Percentiles rank a stretch among this genome's conserved stretches.
phyloP scores from a whole-genome alignment of 2,888 invertebrate genomes.

The Gari tellinella region DNA sequence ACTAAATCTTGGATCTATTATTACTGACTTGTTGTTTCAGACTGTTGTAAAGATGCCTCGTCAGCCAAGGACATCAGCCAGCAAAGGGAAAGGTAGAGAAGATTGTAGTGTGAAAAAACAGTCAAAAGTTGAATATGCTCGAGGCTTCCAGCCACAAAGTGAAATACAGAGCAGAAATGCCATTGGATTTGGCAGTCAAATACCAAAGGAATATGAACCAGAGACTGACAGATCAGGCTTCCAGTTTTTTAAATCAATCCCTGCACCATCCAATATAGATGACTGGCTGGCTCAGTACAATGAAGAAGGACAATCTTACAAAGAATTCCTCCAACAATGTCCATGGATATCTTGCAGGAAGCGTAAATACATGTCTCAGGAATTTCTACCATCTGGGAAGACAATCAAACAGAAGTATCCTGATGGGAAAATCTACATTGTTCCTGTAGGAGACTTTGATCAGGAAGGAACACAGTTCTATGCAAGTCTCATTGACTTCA shows the following conservation, averaged over 20 bases:
- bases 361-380: constrained; percentile 70
- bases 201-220: constrained; percentile 55
- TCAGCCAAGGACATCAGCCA: constrained; percentile 47
- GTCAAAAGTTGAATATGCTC: constrained; percentile 69
- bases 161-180: constrained; percentile 60
- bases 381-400: constrained; percentile 68
- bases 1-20: too few relatives aligned
- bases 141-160: constrained; percentile 71
- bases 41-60: constrained; percentile 26
- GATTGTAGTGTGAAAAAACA: constrained; percentile 7
- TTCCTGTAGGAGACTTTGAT: constrained; percentile 77
- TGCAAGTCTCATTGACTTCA: constrained; percentile 73
- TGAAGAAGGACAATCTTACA: constrained; percentile 80
- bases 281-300: constrained; percentile 82
- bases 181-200: constrained; percentile 62
- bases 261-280: constrained; percentile 72
- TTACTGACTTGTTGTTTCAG: too few relatives aligned
- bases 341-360: constrained; percentile 80
- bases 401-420: constrained; percentile 76
- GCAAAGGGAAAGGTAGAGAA: constrained; percentile 1
- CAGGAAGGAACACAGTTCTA: constrained; percentile 61
- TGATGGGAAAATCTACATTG: constrained; percentile 77
- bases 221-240: constrained; percentile 19
- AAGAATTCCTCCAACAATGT: constrained; percentile 71
- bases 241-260: constrained; percentile 72